Percentiles rank a stretch among this genome's conserved stretches.
Conservation (phyloP, 1,140 invertebrate genomes). For the Lasioglossum albipes region DNA sequence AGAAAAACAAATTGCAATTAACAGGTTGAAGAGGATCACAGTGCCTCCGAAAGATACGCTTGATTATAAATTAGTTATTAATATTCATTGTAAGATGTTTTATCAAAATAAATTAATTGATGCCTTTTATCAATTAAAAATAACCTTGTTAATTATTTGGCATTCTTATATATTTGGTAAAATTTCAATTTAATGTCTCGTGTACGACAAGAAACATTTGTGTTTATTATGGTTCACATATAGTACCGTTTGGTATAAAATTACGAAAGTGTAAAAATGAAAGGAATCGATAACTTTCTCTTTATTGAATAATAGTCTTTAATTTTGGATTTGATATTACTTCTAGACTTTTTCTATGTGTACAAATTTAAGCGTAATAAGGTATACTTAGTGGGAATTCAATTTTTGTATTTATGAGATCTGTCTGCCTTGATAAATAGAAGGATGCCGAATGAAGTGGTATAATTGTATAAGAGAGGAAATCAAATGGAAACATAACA, state of each 20-base stretch:
- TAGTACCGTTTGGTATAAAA: not conserved
- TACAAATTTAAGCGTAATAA: constrained; percentile 19
- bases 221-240: constrained; percentile 1
- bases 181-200: constrained; percentile 9
- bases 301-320: not conserved
- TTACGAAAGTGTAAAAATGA: not conserved
- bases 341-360: not conserved
- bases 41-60: constrained; percentile 68
- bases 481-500: constrained; percentile 38
- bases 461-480: constrained; percentile 43
- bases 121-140: constrained; percentile 66
- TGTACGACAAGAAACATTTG: constrained; percentile 10
- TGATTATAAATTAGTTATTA: constrained; percentile 61
- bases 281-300: not conserved
- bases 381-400: constrained; percentile 14
- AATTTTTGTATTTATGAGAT: constrained; percentile 56
- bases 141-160: constrained; percentile 58
- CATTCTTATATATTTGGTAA: constrained; percentile 26
- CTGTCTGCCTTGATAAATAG: constrained; percentile 47
- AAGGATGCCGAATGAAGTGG: constrained; percentile 45
- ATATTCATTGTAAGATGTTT: constrained; percentile 67
- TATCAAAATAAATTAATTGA: constrained; percentile 67
- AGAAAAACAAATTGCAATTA: constrained; percentile 27
- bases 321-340: not conserved
- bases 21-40: constrained; percentile 53